Evolutionary conservation across 2,797 vertebrate genomes (phyloP), one percentile per base, ranked within the genome.

Genomic region (Eupleurogrammus muticus): DNA sequence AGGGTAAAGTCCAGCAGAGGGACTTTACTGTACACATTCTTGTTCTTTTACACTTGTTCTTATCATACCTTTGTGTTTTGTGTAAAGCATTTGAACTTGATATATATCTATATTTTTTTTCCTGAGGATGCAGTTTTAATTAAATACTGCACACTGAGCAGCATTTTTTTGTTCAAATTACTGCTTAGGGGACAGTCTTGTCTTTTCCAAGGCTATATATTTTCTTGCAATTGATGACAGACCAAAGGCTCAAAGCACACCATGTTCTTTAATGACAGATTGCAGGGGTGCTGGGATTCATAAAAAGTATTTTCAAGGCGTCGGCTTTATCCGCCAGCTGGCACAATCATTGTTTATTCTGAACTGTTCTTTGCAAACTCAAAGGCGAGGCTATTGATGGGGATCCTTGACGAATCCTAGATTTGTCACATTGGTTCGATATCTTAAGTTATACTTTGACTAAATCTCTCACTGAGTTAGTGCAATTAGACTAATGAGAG

Each of bases 281-380:
- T 83, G 80, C 51, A 72, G 24, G 38, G 24, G 36, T 80, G 58
- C 69, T 80, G 63, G 55, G 23, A 70, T 59, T 76, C 77, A 5
- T 16, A 21, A 49, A 49, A 49, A 21, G 20, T 64, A 21, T 71
- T 80, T 82, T 75, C 51, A 80, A 80, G 57, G 70, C 67, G 67
- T 54, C 55, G 40, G 50, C 50, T 83, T 76, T 53, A 76, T 80
- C 74, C 87, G 77, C 88, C 86, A 90, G 84, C 77, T 93, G 89
- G 85, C 80, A 68, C 49, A 56, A 64, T 64, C 10, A 62, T 36
- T 76, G 64, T 83, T 86, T 84, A 65, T 78, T 81, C 66, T 69
- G 35, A 79, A 54, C 66, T 74, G 73, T 42, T 83, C 79, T 73
- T 68, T 68, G 32, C 28, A 52, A 52, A 70, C 42, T 71, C 53